Evolutionary conservation across 2,797 vertebrate genomes (phyloP), one percentile per base, ranked within the genome.

Genomic region (Xiphorhynchus erythropygius): DNA sequence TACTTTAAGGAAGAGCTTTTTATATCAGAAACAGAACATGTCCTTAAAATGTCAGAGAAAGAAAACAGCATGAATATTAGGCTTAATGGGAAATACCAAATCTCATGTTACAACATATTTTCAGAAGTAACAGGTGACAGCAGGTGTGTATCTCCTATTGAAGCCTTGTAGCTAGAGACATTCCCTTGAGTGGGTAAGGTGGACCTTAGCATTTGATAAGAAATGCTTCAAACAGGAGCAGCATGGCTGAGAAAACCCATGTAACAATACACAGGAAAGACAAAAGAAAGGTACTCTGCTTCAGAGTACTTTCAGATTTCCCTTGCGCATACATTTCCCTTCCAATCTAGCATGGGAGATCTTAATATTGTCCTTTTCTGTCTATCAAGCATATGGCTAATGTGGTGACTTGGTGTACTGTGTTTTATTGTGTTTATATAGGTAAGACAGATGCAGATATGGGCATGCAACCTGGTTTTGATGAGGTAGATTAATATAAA

Each of bases 11-110:
- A 71, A 60, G 14, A 53, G 18, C 18, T 53, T 87, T 82, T 69
- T 67, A 17, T 60, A 22, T 42, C 33, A 70, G 60, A 77, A 92
- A 14, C 13, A 39, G 46, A 87, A 44, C 0, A 0, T 55, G 5
- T 39, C 77, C 64, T 60, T 87, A n/a, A 76, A 84, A 71, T 69
- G 44, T 53, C n/a, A 82, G 50, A 82, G 59, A 71, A 90, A 56
- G 44, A 78, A 86, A 76, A 49, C 1, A 44, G 4, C 1, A 44
- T 9, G 1, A 53, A 42, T 62, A 69, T 62, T 62, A 42, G 39
- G 2, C 12, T 50, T 71, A 63, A 79, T 73, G 11, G 18, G 35
- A 67, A 94, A 42, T 49, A 60, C 13, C 18, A 65, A 83, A 67
- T 41, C 4, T 79, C 33, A 25, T 2, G 2, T 74, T 79, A n/a